Evolutionary conservation across 2,888 invertebrate species (phyloP).

Genomic region (Synanthedon tipuliformis): DNA sequence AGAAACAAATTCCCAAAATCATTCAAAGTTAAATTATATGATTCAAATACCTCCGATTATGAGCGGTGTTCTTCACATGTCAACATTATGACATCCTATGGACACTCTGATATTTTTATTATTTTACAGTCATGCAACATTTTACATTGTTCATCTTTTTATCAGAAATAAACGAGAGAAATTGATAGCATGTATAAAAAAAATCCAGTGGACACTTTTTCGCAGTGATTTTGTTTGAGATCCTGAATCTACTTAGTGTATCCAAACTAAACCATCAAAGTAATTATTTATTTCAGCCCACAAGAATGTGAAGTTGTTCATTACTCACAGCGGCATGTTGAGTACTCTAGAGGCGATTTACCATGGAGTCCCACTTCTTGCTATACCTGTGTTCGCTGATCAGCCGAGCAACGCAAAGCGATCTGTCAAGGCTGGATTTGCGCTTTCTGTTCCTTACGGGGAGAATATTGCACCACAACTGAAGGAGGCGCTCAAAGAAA

Average conservation of each 20-base stretch:
- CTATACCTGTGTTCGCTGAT: conserved; percentile 41
- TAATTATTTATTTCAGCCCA: conserved; percentile 19
- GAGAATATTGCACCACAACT: conserved; percentile 20
- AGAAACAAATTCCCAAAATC: not conserved
- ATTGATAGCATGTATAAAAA: no score
- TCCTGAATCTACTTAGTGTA: no score
- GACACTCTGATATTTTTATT: no score
- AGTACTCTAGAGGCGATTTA: conserved; percentile 27
- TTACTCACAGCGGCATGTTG: conserved; percentile 33
- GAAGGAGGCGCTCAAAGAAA: conserved; percentile 19
- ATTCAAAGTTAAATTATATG: not conserved
- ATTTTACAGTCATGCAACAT: no score
- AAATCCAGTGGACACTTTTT: no score
- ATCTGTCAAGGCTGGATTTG: conserved; percentile 23
- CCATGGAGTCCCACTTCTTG: conserved; percentile 20
- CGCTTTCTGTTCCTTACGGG: conserved; percentile 18
- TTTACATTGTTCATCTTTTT: no score
- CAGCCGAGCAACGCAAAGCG: conserved; percentile 35
- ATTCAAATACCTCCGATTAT: no score
- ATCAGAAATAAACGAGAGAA: no score
- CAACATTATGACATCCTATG: no score
- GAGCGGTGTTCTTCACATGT: no score
- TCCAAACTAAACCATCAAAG: no score
- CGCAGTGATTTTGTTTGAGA: no score
- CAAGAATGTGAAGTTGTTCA: conserved; percentile 26